A percentile compares a stretch with the other conserved stretches of the same genome.
These are phyloP conservation scores for Pachyrhynchus sulphureomaculatus DNA, from an alignment of 1,140 invertebrate species.

Conservation along the genomic window DNA sequence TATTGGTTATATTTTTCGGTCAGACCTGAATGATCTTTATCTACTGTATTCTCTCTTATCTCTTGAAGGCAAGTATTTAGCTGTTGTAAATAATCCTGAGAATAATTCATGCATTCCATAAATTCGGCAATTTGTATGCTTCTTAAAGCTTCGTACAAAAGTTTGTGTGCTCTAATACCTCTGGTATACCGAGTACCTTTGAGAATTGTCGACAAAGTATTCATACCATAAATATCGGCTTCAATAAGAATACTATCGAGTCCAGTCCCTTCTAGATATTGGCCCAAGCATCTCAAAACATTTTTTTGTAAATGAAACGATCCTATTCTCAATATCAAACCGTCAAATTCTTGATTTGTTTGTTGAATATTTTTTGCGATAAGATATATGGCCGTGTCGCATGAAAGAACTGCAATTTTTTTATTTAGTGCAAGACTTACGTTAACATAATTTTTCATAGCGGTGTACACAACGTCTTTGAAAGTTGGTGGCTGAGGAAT, in stretches of 20 bases:
- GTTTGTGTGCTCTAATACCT: constrained; percentile 31
- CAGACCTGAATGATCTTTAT: constrained; percentile 26
- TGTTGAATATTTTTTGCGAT: too few species aligned
- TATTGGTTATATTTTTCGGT: constrained; percentile 27
- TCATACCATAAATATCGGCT: constrained; percentile 20
- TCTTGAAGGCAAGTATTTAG: constrained; percentile 22
- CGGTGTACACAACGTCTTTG: constrained; percentile 16
- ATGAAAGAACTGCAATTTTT: too few species aligned
- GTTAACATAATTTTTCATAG: constrained; percentile 22
- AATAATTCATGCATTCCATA: constrained; percentile 30
- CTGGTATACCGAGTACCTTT: constrained; percentile 29
- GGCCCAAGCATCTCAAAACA: constrained; percentile 25
- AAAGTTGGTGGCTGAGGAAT: too few species aligned
- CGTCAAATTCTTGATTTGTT: too few species aligned
- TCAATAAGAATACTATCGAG: constrained; percentile 21
- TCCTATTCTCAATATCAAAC: not conserved
- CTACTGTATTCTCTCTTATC: constrained; percentile 25
- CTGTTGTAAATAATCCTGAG: constrained; percentile 22
- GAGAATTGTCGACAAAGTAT: constrained; percentile 25
- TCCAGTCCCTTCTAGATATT: constrained; percentile 32
- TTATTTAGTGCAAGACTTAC: not conserved
- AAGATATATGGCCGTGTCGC: too few species aligned
- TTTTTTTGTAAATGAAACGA: constrained; percentile 30
- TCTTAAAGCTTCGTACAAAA: constrained; percentile 30
- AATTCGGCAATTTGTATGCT: constrained; percentile 30